These are phyloP conservation scores for Ammospiza caudacuta DNA, from an alignment of 2,113 vertebrate species.

Conservation along the genomic window DNA sequence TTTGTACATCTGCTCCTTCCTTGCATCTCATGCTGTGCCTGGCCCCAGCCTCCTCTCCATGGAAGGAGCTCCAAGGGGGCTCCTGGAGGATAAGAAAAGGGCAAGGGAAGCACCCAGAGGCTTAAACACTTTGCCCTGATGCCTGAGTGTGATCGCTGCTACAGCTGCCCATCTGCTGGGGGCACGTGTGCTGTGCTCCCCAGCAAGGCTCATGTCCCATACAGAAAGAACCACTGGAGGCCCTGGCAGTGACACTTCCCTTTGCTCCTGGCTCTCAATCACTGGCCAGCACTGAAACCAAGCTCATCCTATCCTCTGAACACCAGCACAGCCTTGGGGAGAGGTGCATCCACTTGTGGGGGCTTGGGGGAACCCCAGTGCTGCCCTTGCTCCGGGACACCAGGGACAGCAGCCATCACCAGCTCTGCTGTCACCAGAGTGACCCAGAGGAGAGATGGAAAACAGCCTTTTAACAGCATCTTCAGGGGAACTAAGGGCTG, in stretches of 20 bases:
- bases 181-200: fast-evolving
- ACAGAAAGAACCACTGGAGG: neutral
- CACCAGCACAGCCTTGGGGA: fast-evolving
- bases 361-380: fast-evolving
- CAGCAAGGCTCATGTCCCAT: too few species aligned
- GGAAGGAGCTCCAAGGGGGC: neutral
- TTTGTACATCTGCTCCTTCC: neutral
- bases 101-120: neutral
- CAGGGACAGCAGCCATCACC: neutral
- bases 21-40: fast-evolving
- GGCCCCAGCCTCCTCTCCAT: neutral
- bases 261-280: neutral
- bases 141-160: neutral
- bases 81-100: neutral
- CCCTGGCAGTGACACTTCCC: fast-evolving
- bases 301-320: neutral
- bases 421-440: neutral
- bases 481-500: neutral
- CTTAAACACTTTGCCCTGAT: neutral
- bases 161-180: neutral
- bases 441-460: neutral
- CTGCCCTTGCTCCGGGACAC: neutral
- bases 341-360: fast-evolving
- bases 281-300: neutral
- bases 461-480: neutral